Evolutionary conservation across 2,888 invertebrate species (phyloP), one percentile per base, ranked within the genome.

Genomic region (Pinctada fucata): DNA sequence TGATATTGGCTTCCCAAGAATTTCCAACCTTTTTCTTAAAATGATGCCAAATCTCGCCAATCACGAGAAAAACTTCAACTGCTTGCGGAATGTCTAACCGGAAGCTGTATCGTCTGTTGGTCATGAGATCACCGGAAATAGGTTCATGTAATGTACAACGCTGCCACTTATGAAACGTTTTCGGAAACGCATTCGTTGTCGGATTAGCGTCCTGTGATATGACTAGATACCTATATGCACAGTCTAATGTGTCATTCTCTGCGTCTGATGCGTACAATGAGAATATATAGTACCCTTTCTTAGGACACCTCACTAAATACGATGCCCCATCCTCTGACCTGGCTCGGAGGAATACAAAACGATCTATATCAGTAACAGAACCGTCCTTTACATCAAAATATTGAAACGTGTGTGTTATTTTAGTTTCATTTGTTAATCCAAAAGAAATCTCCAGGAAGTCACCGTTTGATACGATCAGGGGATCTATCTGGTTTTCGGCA

Each of bases 211-310:
- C 88, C 73, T 91, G 91, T 79, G 90, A 90, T 49, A 91, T 90
- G 16, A 91, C 87, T 49, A 91, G 85, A 77, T 91, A 91, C 31
- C 90, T 83, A 74, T 88, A 89, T 0, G 89, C 89, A 81, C 91
- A 91, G 83, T 91, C 90, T 64, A 91, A 80, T 5, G 86, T 87
- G 13, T 83, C 80, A 5, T 79, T 82, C 48, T 82, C 84, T 45
- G 80, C 72, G 45, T 88, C 85, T 0, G 89, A 87, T 3, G 90
- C 91, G 74, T 88, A 91, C 47, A 91, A 73, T 1, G 91, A 91
- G 79, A 91, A 91, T 49, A 91, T 87, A 80, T 91, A 92, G 77
- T 90, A 90, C 2, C 91, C 92, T 79, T 90, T 89, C 69, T 88
- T 88, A 0, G 91, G 91, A 82, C 91, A 91, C 2, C 91, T 84